Base-by-base conservation (phyloP, 2,113 vertebrate genomes). In the Arenaria interpres region DNA sequence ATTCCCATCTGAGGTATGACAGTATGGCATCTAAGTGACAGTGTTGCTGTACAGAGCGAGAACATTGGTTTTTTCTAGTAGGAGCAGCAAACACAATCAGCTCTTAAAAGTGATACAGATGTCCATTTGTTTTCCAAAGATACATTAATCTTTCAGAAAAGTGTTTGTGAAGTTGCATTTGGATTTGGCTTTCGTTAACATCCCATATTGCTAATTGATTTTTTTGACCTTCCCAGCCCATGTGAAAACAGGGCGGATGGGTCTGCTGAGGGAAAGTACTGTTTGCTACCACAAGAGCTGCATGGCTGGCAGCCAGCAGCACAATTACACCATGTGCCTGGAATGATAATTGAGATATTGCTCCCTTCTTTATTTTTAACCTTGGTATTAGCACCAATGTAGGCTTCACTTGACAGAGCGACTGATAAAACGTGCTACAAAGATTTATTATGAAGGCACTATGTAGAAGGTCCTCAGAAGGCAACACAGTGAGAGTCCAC, bases 341-440 rank as follows among this genome's bases (percentile, higher is more conserved):
- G 95, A 92, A 97, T 95, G 75, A 90, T 81, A 97, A 96, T 82
- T 95, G 83, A 73, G 85, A 76, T 79, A 48, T 72, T 93, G 92
- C 62, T 89, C 68, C 60, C 73, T 79, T 89, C 88, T 89, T 92
- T 73, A 88, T 45, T 83, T 76, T 48, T 92, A 95, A 92, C 83
- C 88, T 96, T 95, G 72, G 37, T 93, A 71, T 85, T 71, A 87
- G 66, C 72, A 78, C 21, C 41, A 73, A 41, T 39, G 48, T 51
- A 69, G 83, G 35, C 71, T 76, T 27, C 1, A 2, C 8, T 19
- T 64, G 88, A 56, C 48, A 69, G 77, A 81, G 8, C 56, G 85
- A 74, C 51, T 54, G 56, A 43, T 51, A 82, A 80, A 78, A 77
- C 1, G 8, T n/a, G 43, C 12, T 41, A 68, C 24, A 46, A n/a